Conservation (phyloP, 2,888 invertebrate genomes). For the Chromoteleia sp. region DNA sequence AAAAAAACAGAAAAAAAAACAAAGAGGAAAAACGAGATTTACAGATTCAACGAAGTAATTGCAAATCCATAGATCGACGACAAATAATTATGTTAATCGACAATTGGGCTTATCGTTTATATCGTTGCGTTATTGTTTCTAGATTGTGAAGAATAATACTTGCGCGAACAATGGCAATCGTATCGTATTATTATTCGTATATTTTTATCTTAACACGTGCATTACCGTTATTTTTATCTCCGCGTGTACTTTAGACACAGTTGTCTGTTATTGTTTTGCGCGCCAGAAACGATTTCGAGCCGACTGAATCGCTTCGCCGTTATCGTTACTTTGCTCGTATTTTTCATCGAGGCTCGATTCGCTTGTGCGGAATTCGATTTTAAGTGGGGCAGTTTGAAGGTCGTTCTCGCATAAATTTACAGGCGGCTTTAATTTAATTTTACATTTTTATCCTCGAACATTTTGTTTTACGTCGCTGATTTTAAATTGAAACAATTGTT, state of each 20-base stretch:
- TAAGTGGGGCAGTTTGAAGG: constrained; percentile 52
- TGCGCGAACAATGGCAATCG: constrained; percentile 57
- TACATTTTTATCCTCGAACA: too few species aligned
- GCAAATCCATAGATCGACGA: neutral
- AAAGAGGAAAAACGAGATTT: neutral
- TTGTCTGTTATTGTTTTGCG: constrained; percentile 65
- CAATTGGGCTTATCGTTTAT: constrained; percentile 33
- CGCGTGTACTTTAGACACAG: constrained; percentile 65
- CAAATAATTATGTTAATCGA: constrained; percentile 47
- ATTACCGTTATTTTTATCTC: constrained; percentile 68
- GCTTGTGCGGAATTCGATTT: constrained; percentile 27
- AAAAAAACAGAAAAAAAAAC: too few species aligned
- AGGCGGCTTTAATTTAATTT: too few species aligned
- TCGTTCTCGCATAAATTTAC: constrained; percentile 2
- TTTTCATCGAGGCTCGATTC: constrained; percentile 28
- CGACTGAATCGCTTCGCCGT: constrained; percentile 28
- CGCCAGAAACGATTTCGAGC: constrained; percentile 56
- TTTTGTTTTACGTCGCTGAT: too few species aligned
- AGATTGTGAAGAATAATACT: constrained; percentile 44
- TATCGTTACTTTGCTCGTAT: constrained; percentile 39
- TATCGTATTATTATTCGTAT: constrained; percentile 58
- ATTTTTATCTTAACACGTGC: constrained; percentile 65
- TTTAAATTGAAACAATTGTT: too few species aligned
- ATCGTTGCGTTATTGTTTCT: constrained; percentile 57
- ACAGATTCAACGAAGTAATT: neutral